Evolutionary conservation across 2,113 vertebrate genomes (phyloP).

Genomic region (Apodemus sylvaticus): DNA sequence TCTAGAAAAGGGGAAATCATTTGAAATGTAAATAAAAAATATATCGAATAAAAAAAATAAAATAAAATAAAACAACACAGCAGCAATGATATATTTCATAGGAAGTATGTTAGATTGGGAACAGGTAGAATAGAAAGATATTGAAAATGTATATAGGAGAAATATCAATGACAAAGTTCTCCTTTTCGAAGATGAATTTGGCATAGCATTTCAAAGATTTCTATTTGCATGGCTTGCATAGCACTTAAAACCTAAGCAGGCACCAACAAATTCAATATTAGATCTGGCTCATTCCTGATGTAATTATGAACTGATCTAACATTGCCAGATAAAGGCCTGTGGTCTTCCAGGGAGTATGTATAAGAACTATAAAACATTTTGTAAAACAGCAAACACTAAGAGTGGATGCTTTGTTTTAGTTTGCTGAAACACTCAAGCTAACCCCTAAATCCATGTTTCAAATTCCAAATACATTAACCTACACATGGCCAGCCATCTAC

Average conservation of each 20-base stretch:
- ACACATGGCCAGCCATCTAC: not conserved
- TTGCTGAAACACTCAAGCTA: not conserved
- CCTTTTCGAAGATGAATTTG: not conserved
- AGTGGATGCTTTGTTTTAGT: not conserved
- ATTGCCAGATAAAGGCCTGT: not conserved
- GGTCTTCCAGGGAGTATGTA: not conserved
- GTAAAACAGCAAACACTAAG: not conserved
- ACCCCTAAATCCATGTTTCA: not conserved
- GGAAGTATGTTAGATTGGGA: not conserved
- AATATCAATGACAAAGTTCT: not conserved
- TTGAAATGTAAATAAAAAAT: too few relatives aligned
- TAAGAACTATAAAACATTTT: not conserved
- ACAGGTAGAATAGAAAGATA: not conserved
- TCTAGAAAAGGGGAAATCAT: too few relatives aligned
- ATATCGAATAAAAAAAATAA: too few relatives aligned
- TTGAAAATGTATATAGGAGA: too few relatives aligned
- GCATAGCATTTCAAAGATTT: not conserved
- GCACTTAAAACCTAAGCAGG: not conserved
- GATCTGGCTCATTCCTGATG: not conserved
- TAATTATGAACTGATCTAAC: not conserved
- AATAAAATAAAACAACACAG: too few relatives aligned
- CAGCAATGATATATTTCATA: not conserved
- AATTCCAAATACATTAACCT: not conserved
- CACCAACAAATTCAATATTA: not conserved
- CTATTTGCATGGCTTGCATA: not conserved